These are phyloP conservation scores for Tolmerus cingulatus DNA, from an alignment of 2,888 invertebrate genomes.

Conservation along the genomic window DNA sequence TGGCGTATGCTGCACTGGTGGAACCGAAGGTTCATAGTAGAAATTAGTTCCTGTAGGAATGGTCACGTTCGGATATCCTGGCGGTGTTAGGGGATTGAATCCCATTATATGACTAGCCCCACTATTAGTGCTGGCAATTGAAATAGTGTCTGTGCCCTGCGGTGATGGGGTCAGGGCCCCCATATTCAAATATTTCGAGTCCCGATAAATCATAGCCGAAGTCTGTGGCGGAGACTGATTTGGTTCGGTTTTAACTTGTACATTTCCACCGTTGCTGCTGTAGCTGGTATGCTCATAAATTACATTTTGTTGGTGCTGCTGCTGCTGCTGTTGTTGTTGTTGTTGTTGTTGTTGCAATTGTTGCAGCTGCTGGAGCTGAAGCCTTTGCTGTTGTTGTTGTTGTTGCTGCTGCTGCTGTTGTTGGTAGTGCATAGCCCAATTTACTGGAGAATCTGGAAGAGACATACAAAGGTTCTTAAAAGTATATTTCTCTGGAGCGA, in stretches of 20 bases:
- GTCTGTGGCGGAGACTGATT: neutral
- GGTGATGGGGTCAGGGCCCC: slow-evolving; percentile 63
- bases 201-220: neutral
- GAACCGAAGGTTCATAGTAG: neutral
- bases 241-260: neutral
- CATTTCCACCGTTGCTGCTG: neutral
- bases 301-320: neutral
- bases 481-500: neutral
- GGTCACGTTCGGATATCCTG: slow-evolving; percentile 64
- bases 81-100: slow-evolving; percentile 71
- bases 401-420: neutral
- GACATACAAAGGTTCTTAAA: neutral
- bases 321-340: neutral
- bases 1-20: neutral
- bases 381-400: neutral
- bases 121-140: slow-evolving; percentile 20
- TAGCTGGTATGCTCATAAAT: neutral
- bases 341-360: neutral
- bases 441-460: neutral
- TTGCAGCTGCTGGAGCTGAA: neutral
- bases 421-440: neutral
- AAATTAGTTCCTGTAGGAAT: slow-evolving; percentile 50
- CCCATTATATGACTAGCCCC: slow-evolving; percentile 63
- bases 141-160: slow-evolving; percentile 59
- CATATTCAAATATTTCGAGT: neutral